These are phyloP conservation scores for Amiota communis DNA, from an alignment of 2,888 invertebrate genomes.

Conservation along the genomic window DNA sequence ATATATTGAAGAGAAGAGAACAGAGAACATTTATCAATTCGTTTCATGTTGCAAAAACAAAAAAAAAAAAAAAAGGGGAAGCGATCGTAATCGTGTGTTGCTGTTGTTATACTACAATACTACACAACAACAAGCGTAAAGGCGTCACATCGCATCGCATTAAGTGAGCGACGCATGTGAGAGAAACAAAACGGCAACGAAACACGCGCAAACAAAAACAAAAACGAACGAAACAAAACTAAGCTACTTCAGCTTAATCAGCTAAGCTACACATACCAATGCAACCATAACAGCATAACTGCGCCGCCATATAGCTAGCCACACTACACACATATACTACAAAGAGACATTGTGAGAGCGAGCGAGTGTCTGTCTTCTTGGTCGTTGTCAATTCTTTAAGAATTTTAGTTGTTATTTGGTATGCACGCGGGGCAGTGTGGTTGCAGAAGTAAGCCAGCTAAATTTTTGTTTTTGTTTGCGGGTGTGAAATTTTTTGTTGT, in stretches of 20 bases:
- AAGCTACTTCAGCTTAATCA: neutral
- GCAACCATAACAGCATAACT: neutral
- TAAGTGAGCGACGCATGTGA: constrained; percentile 33
- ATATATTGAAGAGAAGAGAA: neutral
- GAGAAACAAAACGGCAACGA: neutral
- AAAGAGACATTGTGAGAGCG: neutral
- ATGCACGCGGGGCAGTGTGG: constrained; percentile 24
- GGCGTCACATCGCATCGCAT: constrained; percentile 36
- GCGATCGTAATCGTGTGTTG: too few relatives aligned
- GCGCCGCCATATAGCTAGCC: neutral
- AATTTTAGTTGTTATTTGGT: neutral
- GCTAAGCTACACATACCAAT: neutral
- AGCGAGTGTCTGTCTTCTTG: neutral
- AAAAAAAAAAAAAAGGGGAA: neutral
- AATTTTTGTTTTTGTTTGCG: too few relatives aligned
- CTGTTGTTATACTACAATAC: neutral
- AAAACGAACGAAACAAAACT: too few relatives aligned
- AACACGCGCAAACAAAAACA: constrained; percentile 10
- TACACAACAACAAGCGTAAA: constrained; percentile 10
- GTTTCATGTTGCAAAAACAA: neutral
- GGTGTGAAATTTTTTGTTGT: too few relatives aligned
- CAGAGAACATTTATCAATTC: too few relatives aligned
- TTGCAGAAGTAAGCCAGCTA: too few relatives aligned
- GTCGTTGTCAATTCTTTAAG: neutral
- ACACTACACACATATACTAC: neutral